phyloP scores from a whole-genome alignment of 2,113 vertebrate genomes.

The Alethe diademata region DNA sequence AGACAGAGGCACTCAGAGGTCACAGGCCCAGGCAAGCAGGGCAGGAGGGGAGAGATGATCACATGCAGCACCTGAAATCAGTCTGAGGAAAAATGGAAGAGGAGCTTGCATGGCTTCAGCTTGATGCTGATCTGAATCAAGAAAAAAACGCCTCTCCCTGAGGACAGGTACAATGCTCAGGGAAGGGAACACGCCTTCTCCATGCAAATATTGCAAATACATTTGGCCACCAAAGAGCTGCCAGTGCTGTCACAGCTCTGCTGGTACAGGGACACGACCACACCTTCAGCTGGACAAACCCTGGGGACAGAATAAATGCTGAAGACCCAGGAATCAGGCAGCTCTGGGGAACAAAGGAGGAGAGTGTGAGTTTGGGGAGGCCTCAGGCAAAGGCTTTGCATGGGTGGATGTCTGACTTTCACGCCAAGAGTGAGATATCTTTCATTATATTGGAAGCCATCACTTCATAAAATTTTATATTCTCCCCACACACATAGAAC shows the following conservation, averaged over 20 bases:
- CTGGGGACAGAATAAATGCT: neutral
- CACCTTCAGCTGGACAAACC: neutral
- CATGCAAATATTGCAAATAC: neutral
- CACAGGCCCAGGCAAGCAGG: neutral
- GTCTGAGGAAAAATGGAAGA: neutral
- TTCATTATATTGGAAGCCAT: slow-evolving; percentile 47
- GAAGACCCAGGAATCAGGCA: neutral
- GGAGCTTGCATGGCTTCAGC: neutral
- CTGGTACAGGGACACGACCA: neutral
- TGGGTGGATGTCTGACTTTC: neutral
- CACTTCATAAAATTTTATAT: slow-evolving; percentile 34
- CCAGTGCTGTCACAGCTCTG: neutral
- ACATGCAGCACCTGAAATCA: neutral
- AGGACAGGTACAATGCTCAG: neutral
- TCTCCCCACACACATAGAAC: neutral
- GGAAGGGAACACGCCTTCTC: neutral
- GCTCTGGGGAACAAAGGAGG: neutral
- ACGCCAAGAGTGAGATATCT: slow-evolving; percentile 35
- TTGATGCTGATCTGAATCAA: neutral
- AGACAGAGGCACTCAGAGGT: neutral
- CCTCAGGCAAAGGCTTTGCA: slow-evolving; percentile 17
- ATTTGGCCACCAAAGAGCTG: neutral
- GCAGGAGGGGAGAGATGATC: neutral
- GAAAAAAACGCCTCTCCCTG: neutral
- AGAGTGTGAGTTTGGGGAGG: neutral